phyloP scores from a whole-genome alignment of 1,140 invertebrate species.

The Aphelinus atriplicis region DNA sequence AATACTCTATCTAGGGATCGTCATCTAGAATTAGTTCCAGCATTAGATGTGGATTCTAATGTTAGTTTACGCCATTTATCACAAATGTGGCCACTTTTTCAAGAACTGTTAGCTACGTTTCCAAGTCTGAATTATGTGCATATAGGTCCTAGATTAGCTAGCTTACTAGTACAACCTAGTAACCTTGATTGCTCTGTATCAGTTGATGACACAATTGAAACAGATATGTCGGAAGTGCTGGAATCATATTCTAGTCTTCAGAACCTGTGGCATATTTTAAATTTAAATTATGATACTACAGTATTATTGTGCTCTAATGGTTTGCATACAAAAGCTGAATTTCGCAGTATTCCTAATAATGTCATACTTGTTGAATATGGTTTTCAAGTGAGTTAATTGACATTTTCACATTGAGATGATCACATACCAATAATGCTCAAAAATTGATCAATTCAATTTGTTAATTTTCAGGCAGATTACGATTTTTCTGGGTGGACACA shows the following conservation, averaged over 20 bases:
- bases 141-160: constrained; percentile 71
- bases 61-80: constrained; percentile 68
- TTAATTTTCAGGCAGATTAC: constrained; percentile 70
- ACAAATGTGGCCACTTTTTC: constrained; percentile 69
- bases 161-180: constrained; percentile 66
- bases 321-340: constrained; percentile 61
- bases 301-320: constrained; percentile 71
- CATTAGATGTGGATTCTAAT: constrained; percentile 70
- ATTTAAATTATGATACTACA: constrained; percentile 67
- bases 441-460: constrained; percentile 14
- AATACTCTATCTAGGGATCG: constrained; percentile 52
- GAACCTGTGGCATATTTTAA: constrained; percentile 68
- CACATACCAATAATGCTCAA: neutral
- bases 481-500: constrained; percentile 72
- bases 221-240: constrained; percentile 64
- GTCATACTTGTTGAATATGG: constrained; percentile 74
- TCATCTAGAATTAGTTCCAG: constrained; percentile 69
- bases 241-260: constrained; percentile 63
- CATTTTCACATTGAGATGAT: too few species aligned
- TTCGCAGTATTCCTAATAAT: constrained; percentile 68
- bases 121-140: constrained; percentile 70
- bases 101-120: constrained; percentile 66
- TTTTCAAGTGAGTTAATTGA: constrained; percentile 67
- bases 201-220: constrained; percentile 63
- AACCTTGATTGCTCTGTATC: constrained; percentile 58